Percentiles rank a stretch among this genome's conserved stretches.
These are phyloP conservation scores for Zenarchopterus dispar DNA, from an alignment of 2,797 vertebrate genomes.

Conservation along the genomic window DNA sequence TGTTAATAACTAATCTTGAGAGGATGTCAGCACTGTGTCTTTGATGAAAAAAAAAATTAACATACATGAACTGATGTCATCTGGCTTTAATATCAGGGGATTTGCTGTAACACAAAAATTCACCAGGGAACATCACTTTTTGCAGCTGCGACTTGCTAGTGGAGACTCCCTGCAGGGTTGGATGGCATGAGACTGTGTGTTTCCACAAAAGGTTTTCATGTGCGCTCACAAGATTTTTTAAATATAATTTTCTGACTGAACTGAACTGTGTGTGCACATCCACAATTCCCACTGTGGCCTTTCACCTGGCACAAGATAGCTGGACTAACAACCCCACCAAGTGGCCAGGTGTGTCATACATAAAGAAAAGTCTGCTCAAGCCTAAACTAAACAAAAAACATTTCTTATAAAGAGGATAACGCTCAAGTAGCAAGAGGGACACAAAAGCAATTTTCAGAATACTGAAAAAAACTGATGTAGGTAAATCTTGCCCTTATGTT, in stretches of 20 bases:
- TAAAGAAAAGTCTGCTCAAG: constrained; percentile 1
- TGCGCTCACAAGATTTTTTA: constrained; percentile 11
- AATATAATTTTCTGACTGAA: constrained; percentile 13
- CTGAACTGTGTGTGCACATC: constrained; percentile 1
- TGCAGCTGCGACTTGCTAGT: not conserved
- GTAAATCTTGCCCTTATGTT: too few species aligned
- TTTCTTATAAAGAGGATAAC: constrained; percentile 9
- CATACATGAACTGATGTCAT: constrained; percentile 55
- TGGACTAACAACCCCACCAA: constrained; percentile 79
- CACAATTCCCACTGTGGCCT: constrained; percentile 49
- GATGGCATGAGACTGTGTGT: not conserved
- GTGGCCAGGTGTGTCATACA: constrained; percentile 74
- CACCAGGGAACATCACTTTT: constrained; percentile 14
- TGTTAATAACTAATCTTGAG: constrained; percentile 58
- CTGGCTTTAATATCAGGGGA: constrained; percentile 36
- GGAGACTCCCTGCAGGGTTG: constrained; percentile 12
- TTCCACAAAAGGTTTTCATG: constrained; percentile 11
- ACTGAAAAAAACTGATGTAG: too few species aligned
- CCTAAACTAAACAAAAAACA: constrained; percentile 38
- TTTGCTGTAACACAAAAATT: constrained; percentile 38
- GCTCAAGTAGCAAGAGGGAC: too few species aligned
- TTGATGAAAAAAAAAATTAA: constrained; percentile 44
- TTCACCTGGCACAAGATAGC: constrained; percentile 71
- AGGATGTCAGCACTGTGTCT: constrained; percentile 46
- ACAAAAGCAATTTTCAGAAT: too few species aligned